Percentiles rank a stretch among this genome's conserved stretches.
Evolutionary conservation across 2,888 invertebrate genomes (phyloP).

Genomic region (Tribolium freemani): DNA sequence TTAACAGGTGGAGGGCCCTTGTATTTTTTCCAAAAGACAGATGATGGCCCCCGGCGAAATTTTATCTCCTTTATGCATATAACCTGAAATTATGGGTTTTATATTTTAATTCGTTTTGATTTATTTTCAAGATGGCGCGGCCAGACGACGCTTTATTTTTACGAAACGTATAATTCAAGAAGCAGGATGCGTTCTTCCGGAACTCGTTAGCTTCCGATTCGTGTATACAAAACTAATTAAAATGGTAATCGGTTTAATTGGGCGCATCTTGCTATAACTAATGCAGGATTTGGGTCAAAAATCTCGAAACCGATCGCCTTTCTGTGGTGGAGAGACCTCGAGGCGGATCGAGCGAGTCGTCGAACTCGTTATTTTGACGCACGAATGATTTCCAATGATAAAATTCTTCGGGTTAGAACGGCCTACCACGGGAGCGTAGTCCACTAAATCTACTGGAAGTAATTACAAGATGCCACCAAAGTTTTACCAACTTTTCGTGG

Average conservation of each 20-base stretch:
- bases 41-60: slow-evolving; percentile 28
- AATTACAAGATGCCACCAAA: slow-evolving; percentile 38
- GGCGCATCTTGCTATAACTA: background rate
- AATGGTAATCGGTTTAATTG: slow-evolving; percentile 22
- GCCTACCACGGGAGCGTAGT: slow-evolving; percentile 35
- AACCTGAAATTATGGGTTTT: slow-evolving; percentile 36
- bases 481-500: too few relatives aligned
- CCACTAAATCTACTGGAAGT: slow-evolving; percentile 41
- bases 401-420: slow-evolving; percentile 49
- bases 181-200: slow-evolving; percentile 32
- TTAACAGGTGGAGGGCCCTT: slow-evolving; percentile 24
- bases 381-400: slow-evolving; percentile 56
- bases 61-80: slow-evolving; percentile 37
- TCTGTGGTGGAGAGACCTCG: slow-evolving; percentile 5
- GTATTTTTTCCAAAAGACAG: slow-evolving; percentile 26
- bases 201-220: slow-evolving; percentile 23
- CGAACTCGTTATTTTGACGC: slow-evolving; percentile 58
- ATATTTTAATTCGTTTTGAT: slow-evolving; percentile 37
- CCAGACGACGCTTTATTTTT: background rate
- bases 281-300: slow-evolving; percentile 30
- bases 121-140: slow-evolving; percentile 23
- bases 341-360: slow-evolving; percentile 50
- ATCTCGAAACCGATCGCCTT: slow-evolving; percentile 8
- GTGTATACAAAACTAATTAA: slow-evolving; percentile 6
- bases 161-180: slow-evolving; percentile 33